Conservation (phyloP, 1,140 invertebrate genomes). For the Macrobrachium rosenbergii region DNA sequence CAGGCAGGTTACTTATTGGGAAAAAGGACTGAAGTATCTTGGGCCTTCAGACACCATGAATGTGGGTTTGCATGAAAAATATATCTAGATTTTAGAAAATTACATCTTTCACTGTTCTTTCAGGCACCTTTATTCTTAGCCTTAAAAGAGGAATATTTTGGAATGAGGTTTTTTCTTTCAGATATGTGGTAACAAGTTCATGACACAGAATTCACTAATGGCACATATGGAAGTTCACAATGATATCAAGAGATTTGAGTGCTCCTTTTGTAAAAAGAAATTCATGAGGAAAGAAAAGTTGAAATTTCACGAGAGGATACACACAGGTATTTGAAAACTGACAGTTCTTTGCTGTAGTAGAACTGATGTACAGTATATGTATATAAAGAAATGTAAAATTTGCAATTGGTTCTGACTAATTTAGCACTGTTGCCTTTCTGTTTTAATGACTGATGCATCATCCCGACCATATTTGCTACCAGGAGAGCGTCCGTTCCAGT, state of each 20-base stretch:
- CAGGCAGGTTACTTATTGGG: too few relatives aligned
- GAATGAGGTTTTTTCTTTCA: slow-evolving; percentile 23
- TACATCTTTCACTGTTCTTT: too few relatives aligned
- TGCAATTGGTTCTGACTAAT: not conserved
- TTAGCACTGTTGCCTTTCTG: not conserved
- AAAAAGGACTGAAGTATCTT: too few relatives aligned
- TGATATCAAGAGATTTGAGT: slow-evolving; percentile 63
- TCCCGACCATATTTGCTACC: slow-evolving; percentile 19
- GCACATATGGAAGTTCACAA: slow-evolving; percentile 65
- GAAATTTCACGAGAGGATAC: slow-evolving; percentile 66
- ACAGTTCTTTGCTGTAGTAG: not conserved
- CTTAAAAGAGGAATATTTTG: not conserved
- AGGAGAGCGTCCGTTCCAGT: slow-evolving; percentile 73
- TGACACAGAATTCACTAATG: slow-evolving; percentile 66
- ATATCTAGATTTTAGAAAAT: too few relatives aligned
- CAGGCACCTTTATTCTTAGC: too few relatives aligned
- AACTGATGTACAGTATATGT: too few relatives aligned
- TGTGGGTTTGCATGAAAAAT: too few relatives aligned
- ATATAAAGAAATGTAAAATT: not conserved
- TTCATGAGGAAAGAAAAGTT: slow-evolving; percentile 68
- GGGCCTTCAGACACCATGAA: too few relatives aligned
- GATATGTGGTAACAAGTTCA: slow-evolving; percentile 67
- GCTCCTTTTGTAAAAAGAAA: slow-evolving; percentile 65
- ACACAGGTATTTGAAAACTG: slow-evolving; percentile 65
- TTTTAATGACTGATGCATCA: not conserved